Base-by-base conservation (phyloP, 1,140 invertebrate genomes). In the Dendroctonus valens region DNA sequence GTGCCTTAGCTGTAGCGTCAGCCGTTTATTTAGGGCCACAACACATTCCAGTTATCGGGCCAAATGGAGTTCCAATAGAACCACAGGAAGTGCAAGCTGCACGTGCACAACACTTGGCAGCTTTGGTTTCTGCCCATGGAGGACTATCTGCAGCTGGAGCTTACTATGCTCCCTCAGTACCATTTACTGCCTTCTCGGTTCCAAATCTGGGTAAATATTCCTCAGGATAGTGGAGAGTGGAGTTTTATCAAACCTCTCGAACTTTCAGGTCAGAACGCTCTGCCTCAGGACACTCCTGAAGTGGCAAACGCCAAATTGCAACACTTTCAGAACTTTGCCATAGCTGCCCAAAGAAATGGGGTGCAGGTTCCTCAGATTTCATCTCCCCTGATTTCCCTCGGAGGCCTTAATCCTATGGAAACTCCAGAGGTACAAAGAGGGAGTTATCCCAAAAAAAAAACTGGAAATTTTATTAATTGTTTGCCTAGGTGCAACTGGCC, bases 211-310 rank as follows among this genome's bases (percentile, higher is more conserved):
- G 50, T 52, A 52, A 5, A 52, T n/a, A 7, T 5, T n/a, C 12
- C 12, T 14, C 15, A 26, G 26, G 26, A 26, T 26, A 3, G 26
- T 26, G n/a, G n/a, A 15, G 14, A 52, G 38, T 14, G 5, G 0
- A 26, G 38, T 52, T 52, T n/a, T 52, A 6, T n/a, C 11, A 44
- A 59, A 15, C 1, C 12, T 62, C 39, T 15, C 6, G 44, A 46
- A 55, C 7, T 55, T 64, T 44, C 26, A 57, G 65, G 48, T 26
- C 65, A 67, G 65, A 79, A 83, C 42, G 84, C 83, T 9, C 79
- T 84, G 5, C 85, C 85, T 15, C 75, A 85, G 2, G 85, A 88
- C 69, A 87, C 85, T 3, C 81, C 85, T 53, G 86, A 87, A 73
- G 86, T 87, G 5, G 82, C 84, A 55, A 82, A 83, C 42, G 86